Conservation (phyloP, 2,888 invertebrate genomes). For the Saturnia japonica region DNA sequence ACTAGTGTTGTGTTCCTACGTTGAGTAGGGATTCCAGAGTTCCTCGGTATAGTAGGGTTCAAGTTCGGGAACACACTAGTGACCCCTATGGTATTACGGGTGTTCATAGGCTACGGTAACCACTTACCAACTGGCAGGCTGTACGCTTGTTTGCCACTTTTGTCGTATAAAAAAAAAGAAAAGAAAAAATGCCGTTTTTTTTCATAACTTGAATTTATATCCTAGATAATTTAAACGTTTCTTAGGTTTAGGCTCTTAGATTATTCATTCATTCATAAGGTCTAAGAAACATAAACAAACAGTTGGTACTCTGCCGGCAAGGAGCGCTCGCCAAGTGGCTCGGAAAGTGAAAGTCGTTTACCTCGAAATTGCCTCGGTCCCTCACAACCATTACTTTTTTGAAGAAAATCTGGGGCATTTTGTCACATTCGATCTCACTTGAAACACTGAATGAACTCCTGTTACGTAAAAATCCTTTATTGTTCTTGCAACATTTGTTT, state of each 20-base stretch:
- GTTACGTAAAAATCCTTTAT: neutral
- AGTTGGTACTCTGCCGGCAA: constrained; percentile 20
- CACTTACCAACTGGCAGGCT: too few species aligned
- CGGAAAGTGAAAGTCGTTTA: constrained; percentile 77
- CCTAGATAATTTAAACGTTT: neutral
- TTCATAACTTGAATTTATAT: neutral
- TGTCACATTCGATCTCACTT: constrained; percentile 53
- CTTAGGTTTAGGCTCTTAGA: neutral
- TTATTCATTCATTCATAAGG: constrained; percentile 12
- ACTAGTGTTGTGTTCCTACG: too few species aligned
- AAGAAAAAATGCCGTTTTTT: too few species aligned
- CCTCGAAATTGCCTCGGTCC: constrained; percentile 73
- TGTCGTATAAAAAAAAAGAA: neutral
- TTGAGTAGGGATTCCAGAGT: too few species aligned
- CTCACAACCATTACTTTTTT: constrained; percentile 79
- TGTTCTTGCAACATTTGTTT: constrained; percentile 10
- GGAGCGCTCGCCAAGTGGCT: constrained; percentile 21
- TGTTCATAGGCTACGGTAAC: too few species aligned
- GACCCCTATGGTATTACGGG: too few species aligned
- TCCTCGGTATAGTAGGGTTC: too few species aligned
- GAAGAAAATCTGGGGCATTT: constrained; percentile 79
- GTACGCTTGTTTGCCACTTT: too few species aligned
- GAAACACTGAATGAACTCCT: constrained; percentile 6
- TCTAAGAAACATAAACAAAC: constrained; percentile 16
- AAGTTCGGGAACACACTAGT: too few species aligned